Base-by-base conservation (phyloP, 2,888 invertebrate genomes). In the Drosophila kambysellisi region DNA sequence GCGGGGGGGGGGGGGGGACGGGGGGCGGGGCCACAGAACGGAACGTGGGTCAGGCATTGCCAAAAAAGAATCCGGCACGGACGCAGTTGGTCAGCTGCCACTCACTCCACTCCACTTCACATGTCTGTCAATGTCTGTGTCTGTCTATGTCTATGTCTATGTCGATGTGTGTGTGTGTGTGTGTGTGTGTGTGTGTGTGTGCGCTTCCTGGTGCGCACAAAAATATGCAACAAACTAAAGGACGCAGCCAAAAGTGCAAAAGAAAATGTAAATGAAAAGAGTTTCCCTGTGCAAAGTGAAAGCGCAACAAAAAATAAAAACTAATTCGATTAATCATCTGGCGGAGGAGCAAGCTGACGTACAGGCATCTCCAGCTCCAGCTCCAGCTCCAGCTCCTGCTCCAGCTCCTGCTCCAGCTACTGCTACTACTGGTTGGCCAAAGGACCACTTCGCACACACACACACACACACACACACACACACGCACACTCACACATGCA, bases 201-300 rank as follows among this genome's bases (percentile, higher is more conserved):
- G 73, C 74, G 56, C 54, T 58, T 78, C 69, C 68, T 74, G 74
- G 60, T 70, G 81, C 85, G 67, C 82, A 85, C 67, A 65, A 59
- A 88, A 83, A 83, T 89, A 88, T 89, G 90, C 89, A 86, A 86
- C 83, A 85, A 74, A 82, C 86, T 76, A 79, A 51, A 65, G 63
- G 68, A 50, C 63, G 52, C 63, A 46, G 50, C 75, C 65, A 76
- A 83, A 89, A 89, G 83, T 80, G 90, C 83, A 78, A 88, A 86
- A 90, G 90, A 90, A 86, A 90, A 90, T 90, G 90, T 88, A 86
- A 86, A 86, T 86, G 85, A 88, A 85, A 81, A 70, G 73, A 87
- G 79, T 76, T 76, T 65, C 62, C 66, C 67, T 69, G 56, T 29
- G 83, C 73, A 74, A 79, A 80, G 75, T 79, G 70, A 70, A 75